Base-by-base conservation (phyloP, 2,113 vertebrate species). In the Salvator merianae region DNA sequence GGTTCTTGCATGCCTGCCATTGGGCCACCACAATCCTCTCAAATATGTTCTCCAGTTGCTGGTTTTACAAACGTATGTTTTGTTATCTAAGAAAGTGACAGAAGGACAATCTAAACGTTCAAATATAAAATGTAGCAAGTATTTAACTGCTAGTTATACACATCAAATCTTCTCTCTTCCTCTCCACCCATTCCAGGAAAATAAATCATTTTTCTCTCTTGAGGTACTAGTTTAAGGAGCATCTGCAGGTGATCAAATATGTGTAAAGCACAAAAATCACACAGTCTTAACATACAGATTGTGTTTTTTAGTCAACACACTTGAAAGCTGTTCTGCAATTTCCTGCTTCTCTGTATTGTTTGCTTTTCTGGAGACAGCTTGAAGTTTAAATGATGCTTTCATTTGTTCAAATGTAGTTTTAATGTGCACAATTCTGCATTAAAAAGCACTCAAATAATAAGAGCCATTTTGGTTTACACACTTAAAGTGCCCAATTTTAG, bases 381-480 rank as follows among this genome's bases (percentile, higher is more conserved):
- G 89, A 87, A 89, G 80, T 69, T 13, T 50, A 83, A 92, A 89
- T 86, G 78, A 47, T 26, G 20, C 24, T 89, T 86, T 88, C 63
- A 13, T 74, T 88, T 87, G 74, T 80, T 32, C 5, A 63, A 86
- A 84, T 14, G 24, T 63, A 14, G 76, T 92, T 91, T 89, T 91
- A 74, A 87, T 65, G 55, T 66, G 5, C 80, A 68, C 74, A 40
- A 83, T 62, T 62, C 90, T 90, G 84, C 82, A 12, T 63, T 93
- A 87, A 91, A 93, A 92, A 86, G 55, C 91, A 88, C 72, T 92
- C 87, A 82, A 86, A 90, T 87, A 89, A 76, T 78, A 86, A 87
- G 79, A 85, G 73, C 13, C 62, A 16, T 84, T 94, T 90, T 70
- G 63, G 62, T 90, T 89, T 88, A 59, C 55, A 32, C 0, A 1